A percentile compares a stretch with the other conserved stretches of the same genome.
These are phyloP conservation scores for Psix sp. DNA, from an alignment of 1,140 invertebrate genomes.

Conservation along the genomic window DNA sequence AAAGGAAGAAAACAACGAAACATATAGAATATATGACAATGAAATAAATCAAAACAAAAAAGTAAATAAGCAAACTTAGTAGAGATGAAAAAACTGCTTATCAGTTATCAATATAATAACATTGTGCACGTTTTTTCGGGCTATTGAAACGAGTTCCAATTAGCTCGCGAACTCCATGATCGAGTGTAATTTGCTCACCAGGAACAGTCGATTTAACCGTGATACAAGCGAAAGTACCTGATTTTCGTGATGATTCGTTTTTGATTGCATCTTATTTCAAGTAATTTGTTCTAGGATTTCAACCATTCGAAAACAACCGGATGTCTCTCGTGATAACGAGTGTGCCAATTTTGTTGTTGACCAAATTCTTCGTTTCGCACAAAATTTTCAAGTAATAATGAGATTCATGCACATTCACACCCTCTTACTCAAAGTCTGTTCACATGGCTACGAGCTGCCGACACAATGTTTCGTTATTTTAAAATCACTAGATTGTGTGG, in stretches of 20 bases:
- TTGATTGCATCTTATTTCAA: constrained; percentile 11
- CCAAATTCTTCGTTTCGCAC: constrained; percentile 1
- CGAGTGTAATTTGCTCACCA: background rate
- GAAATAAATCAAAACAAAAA: too few relatives aligned
- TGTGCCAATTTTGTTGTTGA: background rate
- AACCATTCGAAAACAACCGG: background rate
- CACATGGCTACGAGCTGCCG: background rate
- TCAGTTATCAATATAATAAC: too few relatives aligned
- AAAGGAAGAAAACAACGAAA: too few relatives aligned
- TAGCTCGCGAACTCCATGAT: constrained; percentile 1
- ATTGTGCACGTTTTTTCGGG: too few relatives aligned
- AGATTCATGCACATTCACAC: constrained; percentile 19
- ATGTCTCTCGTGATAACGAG: background rate
- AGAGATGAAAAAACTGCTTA: background rate
- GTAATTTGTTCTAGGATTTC: background rate
- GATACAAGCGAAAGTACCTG: background rate
- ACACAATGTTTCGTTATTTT: too few relatives aligned
- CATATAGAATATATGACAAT: too few relatives aligned
- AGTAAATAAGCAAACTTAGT: too few relatives aligned
- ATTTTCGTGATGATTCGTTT: background rate
- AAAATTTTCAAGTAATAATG: constrained; percentile 22
- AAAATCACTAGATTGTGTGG: too few relatives aligned
- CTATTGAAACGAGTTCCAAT: background rate
- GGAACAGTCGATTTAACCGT: constrained; percentile 15
- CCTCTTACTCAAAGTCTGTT: constrained; percentile 5